Conservation (phyloP, 2,797 vertebrate genomes). For the Onychomys torridus region DNA sequence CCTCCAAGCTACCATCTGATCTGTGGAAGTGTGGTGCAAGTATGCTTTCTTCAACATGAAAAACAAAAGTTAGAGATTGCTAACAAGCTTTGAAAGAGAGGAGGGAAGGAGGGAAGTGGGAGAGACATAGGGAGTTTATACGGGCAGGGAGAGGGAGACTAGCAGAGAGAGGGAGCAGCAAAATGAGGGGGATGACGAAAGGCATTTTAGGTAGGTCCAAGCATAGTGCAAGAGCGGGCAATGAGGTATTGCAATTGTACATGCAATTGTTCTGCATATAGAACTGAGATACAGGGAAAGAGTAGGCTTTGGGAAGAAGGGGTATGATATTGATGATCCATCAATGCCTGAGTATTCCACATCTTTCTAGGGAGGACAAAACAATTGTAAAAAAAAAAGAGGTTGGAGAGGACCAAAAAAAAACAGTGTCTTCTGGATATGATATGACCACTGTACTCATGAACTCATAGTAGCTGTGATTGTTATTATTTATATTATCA, state of each 20-base stretch:
- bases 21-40: too few species aligned
- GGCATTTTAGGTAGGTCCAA: neutral
- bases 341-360: neutral
- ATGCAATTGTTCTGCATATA: neutral
- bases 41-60: neutral
- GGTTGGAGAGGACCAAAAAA: neutral
- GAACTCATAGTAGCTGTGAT: neutral
- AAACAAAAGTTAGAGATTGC: neutral
- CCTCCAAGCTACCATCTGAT: too few species aligned
- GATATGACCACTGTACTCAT: neutral
- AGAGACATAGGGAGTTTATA: neutral
- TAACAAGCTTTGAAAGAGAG: neutral
- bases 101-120: too few species aligned
- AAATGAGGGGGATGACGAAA: neutral
- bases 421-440: neutral
- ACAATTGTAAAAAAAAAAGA: neutral
- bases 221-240: neutral
- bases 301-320: neutral
- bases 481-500: too few species aligned
- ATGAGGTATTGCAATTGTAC: neutral
- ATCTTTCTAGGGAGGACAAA: neutral
- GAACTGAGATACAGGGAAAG: neutral
- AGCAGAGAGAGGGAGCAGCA: neutral
- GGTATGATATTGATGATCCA: too few species aligned
- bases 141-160: neutral